Evolutionary conservation across 2,113 vertebrate species (phyloP).

Genomic region (Suncus etruscus): DNA sequence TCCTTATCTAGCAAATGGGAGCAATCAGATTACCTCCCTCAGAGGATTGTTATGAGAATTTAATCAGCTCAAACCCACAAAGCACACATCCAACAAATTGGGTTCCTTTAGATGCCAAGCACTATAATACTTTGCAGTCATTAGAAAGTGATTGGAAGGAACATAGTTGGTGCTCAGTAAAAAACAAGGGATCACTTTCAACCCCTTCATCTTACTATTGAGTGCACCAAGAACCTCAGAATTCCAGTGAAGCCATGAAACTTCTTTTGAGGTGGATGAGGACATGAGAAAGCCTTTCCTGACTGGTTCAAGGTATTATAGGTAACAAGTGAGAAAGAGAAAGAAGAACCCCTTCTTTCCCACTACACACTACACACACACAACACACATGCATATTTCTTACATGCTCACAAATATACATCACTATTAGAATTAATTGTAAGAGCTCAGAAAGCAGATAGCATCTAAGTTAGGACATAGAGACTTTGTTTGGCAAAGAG

Average conservation of each 20-base stretch:
- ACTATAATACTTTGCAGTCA: background rate
- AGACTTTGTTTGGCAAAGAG: background rate
- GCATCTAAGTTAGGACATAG: background rate
- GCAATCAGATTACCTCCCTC: background rate
- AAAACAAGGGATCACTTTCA: background rate
- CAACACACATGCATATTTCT: background rate
- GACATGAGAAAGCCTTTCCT: background rate
- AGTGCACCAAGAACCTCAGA: background rate
- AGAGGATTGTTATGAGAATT: background rate
- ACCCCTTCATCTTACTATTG: background rate
- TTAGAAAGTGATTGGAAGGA: slow-evolving; percentile 15
- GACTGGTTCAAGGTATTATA: background rate
- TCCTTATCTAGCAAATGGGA: slow-evolving; percentile 54
- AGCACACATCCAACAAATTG: background rate
- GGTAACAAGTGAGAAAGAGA: background rate
- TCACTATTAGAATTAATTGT: background rate
- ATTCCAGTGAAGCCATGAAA: background rate
- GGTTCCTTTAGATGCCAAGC: background rate
- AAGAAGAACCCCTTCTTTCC: no score
- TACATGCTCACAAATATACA: background rate
- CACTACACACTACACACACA: no score
- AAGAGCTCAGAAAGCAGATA: slow-evolving; percentile 35
- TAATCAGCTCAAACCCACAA: background rate
- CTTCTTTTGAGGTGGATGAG: background rate
- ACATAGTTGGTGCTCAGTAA: background rate